Conservation (phyloP, 2,888 invertebrate genomes). For the Sylvicola cinctus region DNA sequence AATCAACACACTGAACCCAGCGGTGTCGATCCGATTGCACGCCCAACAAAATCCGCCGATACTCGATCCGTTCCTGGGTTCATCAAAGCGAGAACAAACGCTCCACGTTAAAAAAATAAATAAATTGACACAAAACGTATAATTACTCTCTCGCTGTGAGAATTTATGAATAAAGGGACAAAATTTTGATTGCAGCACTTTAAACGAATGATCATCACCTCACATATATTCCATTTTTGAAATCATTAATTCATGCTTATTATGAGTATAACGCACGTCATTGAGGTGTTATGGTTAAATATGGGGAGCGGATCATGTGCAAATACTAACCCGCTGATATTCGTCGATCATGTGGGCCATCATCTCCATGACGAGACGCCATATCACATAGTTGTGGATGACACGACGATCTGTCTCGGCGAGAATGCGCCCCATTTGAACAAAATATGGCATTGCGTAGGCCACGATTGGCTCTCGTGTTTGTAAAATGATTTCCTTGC, state of each 20-base stretch:
- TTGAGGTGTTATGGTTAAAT: neutral
- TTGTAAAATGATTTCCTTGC: conserved; percentile 29
- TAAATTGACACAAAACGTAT: too few relatives aligned
- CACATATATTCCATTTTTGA: too few relatives aligned
- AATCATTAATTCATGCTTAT: too few relatives aligned
- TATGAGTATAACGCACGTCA: neutral
- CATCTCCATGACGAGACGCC: conserved; percentile 54
- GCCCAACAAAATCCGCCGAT: conserved; percentile 51
- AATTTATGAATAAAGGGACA: too few relatives aligned
- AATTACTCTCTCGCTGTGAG: too few relatives aligned
- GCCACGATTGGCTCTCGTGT: conserved; percentile 48
- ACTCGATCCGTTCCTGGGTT: conserved; percentile 39
- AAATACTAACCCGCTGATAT: conserved; percentile 32
- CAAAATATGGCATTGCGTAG: conserved; percentile 52
- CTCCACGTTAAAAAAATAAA: neutral
- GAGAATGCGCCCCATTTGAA: conserved; percentile 48
- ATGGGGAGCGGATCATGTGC: neutral
- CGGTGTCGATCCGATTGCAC: conserved; percentile 51
- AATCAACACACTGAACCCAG: conserved; percentile 61
- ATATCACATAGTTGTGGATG: conserved; percentile 55
- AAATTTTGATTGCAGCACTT: too few relatives aligned
- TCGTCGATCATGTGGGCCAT: conserved; percentile 60
- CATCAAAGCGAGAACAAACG: neutral
- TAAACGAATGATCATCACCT: too few relatives aligned
- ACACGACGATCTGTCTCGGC: conserved; percentile 41